phyloP scores from a whole-genome alignment of 2,888 invertebrate genomes.

The Mythimna lalbum region DNA sequence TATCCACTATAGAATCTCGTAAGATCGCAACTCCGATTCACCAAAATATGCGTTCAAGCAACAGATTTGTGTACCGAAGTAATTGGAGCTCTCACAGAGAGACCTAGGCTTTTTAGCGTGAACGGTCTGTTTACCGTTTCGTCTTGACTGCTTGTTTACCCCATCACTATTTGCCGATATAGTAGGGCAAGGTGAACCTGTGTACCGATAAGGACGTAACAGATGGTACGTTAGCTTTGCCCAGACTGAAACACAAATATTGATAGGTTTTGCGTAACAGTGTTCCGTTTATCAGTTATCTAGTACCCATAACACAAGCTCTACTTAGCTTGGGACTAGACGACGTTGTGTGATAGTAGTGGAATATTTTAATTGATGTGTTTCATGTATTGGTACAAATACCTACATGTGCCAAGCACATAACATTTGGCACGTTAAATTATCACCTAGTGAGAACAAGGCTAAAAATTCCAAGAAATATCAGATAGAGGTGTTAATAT shows the following conservation, averaged over 20 bases:
- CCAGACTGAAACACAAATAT: not conserved
- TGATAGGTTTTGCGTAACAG: not conserved
- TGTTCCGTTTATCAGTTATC: no score
- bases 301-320: no score
- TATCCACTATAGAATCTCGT: not conserved
- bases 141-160: constrained; percentile 10
- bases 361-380: no score
- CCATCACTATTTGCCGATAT: constrained; percentile 1
- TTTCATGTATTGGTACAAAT: no score
- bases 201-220: not conserved
- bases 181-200: not conserved
- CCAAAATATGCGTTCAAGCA: constrained; percentile 6
- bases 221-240: not conserved
- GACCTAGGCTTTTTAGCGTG: constrained; percentile 4
- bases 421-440: no score
- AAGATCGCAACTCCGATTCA: constrained; percentile 10
- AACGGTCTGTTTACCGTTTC: constrained; percentile 1
- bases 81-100: constrained; percentile 10
- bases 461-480: constrained; percentile 2
- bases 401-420: no score
- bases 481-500: not conserved
- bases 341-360: no score
- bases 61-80: constrained; percentile 19
- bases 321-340: no score
- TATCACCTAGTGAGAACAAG: not conserved